Percentiles rank a stretch among this genome's conserved stretches.
These are phyloP conservation scores for Cyrtodaria siliqua DNA, from an alignment of 2,888 invertebrate genomes.

Conservation along the genomic window DNA sequence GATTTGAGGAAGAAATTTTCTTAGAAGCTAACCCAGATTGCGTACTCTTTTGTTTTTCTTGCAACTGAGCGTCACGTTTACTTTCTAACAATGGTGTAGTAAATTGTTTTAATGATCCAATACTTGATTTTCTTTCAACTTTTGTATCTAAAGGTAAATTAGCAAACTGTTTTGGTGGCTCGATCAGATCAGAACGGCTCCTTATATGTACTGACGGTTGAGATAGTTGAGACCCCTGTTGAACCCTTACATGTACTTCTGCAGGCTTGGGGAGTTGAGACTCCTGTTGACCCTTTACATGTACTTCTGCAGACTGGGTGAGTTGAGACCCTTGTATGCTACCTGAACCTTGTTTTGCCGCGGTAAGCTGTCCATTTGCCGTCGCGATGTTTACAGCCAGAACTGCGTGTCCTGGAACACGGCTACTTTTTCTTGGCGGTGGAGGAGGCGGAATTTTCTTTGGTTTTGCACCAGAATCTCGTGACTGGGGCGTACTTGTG, in stretches of 20 bases:
- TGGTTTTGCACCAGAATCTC: conserved; percentile 55
- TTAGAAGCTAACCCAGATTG: conserved; percentile 36
- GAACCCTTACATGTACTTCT: neutral
- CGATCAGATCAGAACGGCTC: conserved; percentile 37
- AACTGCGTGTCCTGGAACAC: conserved; percentile 65
- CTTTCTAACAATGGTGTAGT: conserved; percentile 59
- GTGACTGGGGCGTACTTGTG: conserved; percentile 8
- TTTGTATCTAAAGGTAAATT: conserved; percentile 43
- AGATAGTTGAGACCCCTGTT: neutral
- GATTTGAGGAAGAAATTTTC: conserved; percentile 47
- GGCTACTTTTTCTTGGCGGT: conserved; percentile 81
- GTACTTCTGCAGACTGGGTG: neutral
- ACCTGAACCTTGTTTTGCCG: conserved; percentile 10
- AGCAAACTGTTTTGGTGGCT: conserved; percentile 63
- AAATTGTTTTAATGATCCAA: conserved; percentile 62
- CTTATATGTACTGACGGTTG: neutral
- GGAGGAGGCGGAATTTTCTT: conserved; percentile 84
- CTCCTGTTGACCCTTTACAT: neutral
- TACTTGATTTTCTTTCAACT: conserved; percentile 60
- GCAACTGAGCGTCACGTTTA: conserved; percentile 41
- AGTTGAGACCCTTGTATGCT: neutral
- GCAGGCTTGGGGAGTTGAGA: neutral
- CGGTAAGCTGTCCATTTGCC: conserved; percentile 56
- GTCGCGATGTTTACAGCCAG: conserved; percentile 61
- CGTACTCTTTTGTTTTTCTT: conserved; percentile 30